Base-by-base conservation (phyloP, 2,113 vertebrate genomes). In the Oreochromis aureus region DNA sequence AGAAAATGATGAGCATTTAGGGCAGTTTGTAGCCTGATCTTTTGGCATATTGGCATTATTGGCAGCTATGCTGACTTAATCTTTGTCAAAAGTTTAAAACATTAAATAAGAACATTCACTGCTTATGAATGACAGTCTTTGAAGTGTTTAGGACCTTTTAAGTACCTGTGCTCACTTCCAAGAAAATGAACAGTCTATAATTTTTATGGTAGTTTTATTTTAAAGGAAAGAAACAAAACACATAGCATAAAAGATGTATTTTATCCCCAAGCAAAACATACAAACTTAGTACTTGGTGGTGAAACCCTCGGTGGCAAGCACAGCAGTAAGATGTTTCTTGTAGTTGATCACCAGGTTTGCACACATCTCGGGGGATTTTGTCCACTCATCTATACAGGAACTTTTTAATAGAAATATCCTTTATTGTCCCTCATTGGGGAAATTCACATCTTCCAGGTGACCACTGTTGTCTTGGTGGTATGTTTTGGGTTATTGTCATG, bases 91-190 rank as follows among this genome's bases (percentile, higher is more conserved):
- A 1, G 66, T 27, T 73, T 16, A 73, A 44, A 22, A 73, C 13
- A 3, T 71, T 44, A 41, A 69, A 69, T 44, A 73, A 73, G 22
- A 46, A 15, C 39, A 46, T 46, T 73, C 22, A 16, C 39, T 73
- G 7, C 18, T 73, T 63, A 63, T 63, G 32, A 63, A 63, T 6
- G 9, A 61, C 13, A 58, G 58, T 61, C 30, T 61, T 59, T 32
- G 1, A 61, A 18, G 30, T 61, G 30, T 61, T 61, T 4, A 19
- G 58, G 32, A 6, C 30, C 27, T 61, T 61, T 61, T 61, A 61
- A 34, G 58, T 61, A 61, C 16, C 16, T 1, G 2, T 2, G 8
- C 59, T 11, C 6, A 0, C 59, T 63, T 7, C 30, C 59, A 63
- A 7, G 18, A 18, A 63, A 63, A 63, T 63, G 59, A 63, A 63